Evolutionary conservation across 2,797 vertebrate genomes (phyloP), one percentile per base, ranked within the genome.

Genomic region (Tenualosa ilisha): DNA sequence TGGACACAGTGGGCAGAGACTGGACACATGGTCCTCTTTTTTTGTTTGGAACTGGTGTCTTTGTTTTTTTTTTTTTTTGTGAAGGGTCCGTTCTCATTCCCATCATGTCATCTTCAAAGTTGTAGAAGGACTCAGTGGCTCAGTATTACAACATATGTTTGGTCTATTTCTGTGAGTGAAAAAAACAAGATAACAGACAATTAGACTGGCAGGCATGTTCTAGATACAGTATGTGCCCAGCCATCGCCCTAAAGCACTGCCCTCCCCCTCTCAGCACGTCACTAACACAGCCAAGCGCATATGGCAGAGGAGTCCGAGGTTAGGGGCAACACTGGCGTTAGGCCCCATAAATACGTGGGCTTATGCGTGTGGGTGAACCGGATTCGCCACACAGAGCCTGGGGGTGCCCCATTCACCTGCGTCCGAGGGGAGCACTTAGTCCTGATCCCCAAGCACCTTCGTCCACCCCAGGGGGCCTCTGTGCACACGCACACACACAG

Each of bases 1-100:
- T 84, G 86, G 84, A 40, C 15, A 7, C 72, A 79, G 59, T 63
- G 59, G 59, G 59, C 22, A 63, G 59, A 24, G 59, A 63, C 17
- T 22, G 17, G 20, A 63, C 59, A 24, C 59, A 63, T 24, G 59
- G 59, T 24, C n/a, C 7, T 22, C 7, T 56, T 9, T 59, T 24
- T 9, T 24, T 17, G 54, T 20, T 63, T 63, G n/a, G 6, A 63
- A 24, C 8, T 24, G n/a, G n/a, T 24, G 2, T 24, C 59, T 63
- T 51, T 51, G 50, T 51, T 51, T 12, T 9, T 12, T 51, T 9
- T 12, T 51, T 8, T 9, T 63, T 9, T n/a, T 56, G 59, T 24
- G 1, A 24, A 63, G 7, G 59, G 59, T 9, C 59, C 3, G 0
- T 11, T 9, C n/a, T 63, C n/a, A 63, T 37, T 40, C 40, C 65